These are phyloP conservation scores for Tachuris rubrigastra DNA, from an alignment of 2,113 vertebrate species.

Conservation along the genomic window DNA sequence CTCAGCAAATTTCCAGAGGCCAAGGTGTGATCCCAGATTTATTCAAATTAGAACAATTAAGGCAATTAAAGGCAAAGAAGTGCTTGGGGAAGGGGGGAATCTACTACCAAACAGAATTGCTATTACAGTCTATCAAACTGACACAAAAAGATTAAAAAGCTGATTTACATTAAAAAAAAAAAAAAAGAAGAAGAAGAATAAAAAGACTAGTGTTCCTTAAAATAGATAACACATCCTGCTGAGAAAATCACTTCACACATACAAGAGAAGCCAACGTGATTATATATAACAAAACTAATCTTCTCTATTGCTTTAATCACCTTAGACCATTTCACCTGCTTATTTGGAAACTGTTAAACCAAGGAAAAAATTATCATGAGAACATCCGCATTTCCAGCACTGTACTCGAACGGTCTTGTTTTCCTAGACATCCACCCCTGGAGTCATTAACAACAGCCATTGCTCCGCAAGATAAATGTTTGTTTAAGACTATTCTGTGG, in stretches of 20 bases:
- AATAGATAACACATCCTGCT: constrained; percentile 71
- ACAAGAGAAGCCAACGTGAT: constrained; percentile 76
- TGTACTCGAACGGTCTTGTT: constrained; percentile 19
- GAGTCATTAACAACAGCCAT: neutral
- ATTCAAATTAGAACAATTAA: constrained; percentile 76
- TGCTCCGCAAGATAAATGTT: constrained; percentile 47
- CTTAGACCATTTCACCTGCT: constrained; percentile 73
- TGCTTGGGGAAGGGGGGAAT: constrained; percentile 10
- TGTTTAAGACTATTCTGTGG: constrained; percentile 18
- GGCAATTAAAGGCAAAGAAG: constrained; percentile 74
- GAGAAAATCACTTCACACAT: constrained; percentile 74
- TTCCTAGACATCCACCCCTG: neutral
- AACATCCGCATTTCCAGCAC: constrained; percentile 50
- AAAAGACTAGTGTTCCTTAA: constrained; percentile 65
- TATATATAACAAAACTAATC: constrained; percentile 77
- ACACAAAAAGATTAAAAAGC: constrained; percentile 77
- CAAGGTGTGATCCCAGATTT: constrained; percentile 70
- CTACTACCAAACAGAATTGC: constrained; percentile 68
- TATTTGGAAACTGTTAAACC: constrained; percentile 68
- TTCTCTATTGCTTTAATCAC: constrained; percentile 77
- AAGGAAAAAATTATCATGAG: constrained; percentile 45
- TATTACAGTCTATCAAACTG: constrained; percentile 73
- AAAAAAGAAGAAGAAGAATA: constrained; percentile 5
- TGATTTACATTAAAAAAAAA: constrained; percentile 68
- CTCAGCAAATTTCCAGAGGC: constrained; percentile 58